These are phyloP conservation scores for Paraplagusia blochii DNA, from an alignment of 2,113 vertebrate genomes.

Conservation along the genomic window DNA sequence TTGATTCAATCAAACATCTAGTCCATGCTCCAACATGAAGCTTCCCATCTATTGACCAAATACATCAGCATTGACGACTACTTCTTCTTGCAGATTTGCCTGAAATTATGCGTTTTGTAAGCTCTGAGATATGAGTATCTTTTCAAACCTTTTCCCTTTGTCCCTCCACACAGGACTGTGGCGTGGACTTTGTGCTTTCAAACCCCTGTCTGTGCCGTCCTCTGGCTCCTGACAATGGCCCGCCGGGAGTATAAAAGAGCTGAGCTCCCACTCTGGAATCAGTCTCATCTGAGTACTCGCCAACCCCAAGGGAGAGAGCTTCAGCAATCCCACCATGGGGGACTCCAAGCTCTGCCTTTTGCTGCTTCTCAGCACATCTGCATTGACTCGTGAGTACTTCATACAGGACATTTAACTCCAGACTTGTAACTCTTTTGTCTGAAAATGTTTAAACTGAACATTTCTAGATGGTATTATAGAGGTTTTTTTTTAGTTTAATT, in stretches of 20 bases:
- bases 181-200: constrained; percentile 73
- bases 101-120: constrained; percentile 30
- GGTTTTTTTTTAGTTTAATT: too few species aligned
- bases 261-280: constrained; percentile 30
- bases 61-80: too few species aligned
- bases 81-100: constrained; percentile 2
- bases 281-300: constrained; percentile 71
- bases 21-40: too few species aligned
- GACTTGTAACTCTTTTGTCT: neutral
- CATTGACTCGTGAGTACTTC: constrained; percentile 68
- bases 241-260: constrained; percentile 6
- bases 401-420: neutral
- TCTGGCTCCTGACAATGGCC: neutral
- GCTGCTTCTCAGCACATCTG: constrained; percentile 63
- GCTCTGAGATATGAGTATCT: constrained; percentile 10
- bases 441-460: neutral
- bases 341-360: constrained; percentile 74
- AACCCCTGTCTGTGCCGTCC: constrained; percentile 36
- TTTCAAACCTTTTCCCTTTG: constrained; percentile 70
- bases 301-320: constrained; percentile 57
- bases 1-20: too few species aligned
- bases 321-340: constrained; percentile 72
- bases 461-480: neutral
- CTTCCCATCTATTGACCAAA: too few species aligned
- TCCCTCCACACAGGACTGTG: constrained; percentile 64